Evolutionary conservation across 2,888 invertebrate species (phyloP).

Genomic region (Metalampra italica): DNA sequence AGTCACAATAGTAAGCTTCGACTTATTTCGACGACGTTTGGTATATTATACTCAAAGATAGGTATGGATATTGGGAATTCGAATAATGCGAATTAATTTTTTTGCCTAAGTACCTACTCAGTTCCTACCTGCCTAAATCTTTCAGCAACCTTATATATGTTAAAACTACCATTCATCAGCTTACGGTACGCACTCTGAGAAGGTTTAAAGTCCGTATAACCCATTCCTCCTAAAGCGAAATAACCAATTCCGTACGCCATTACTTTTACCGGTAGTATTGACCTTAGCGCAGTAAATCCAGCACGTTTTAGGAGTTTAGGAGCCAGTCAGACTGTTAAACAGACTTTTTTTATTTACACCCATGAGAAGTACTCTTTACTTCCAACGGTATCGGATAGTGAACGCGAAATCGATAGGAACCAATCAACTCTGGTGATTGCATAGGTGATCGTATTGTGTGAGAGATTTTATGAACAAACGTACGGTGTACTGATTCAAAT

Average conservation of each 20-base stretch:
- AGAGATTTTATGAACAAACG: too few species aligned
- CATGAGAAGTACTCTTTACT: background rate
- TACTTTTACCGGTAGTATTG: conserved; percentile 2
- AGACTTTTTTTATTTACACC: conserved; percentile 3
- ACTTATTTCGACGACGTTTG: too few species aligned
- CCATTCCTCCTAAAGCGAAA: background rate
- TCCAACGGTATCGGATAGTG: background rate
- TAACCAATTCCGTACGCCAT: conserved; percentile 7
- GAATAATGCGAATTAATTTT: too few species aligned
- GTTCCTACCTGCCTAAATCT: too few species aligned
- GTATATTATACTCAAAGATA: too few species aligned
- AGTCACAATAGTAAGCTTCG: too few species aligned
- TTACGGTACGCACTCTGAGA: background rate
- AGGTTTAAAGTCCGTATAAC: too few species aligned
- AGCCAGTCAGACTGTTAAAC: conserved; percentile 1
- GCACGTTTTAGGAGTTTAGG: conserved; percentile 2
- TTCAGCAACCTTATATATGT: background rate
- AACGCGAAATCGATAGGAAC: background rate
- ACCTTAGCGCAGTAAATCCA: conserved; percentile 1
- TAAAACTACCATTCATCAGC: background rate
- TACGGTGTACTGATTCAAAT: too few species aligned
- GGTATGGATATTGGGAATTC: too few species aligned
- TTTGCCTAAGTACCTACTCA: background rate
- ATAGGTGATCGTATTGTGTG: background rate
- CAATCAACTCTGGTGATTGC: background rate